A percentile compares a stretch with the other conserved stretches of the same genome.
phyloP scores from a whole-genome alignment of 1,140 invertebrate species.

The Oncopodura yosiiana region DNA sequence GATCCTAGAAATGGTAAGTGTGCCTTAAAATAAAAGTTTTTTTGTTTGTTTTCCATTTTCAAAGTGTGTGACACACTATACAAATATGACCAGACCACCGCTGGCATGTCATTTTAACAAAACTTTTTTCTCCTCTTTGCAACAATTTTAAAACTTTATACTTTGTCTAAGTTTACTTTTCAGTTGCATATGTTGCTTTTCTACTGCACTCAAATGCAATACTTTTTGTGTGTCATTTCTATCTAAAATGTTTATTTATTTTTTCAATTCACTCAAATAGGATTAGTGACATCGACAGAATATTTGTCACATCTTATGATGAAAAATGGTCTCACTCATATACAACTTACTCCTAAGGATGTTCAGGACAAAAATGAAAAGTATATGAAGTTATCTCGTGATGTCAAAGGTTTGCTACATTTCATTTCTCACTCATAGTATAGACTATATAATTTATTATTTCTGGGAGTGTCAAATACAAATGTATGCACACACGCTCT shows the following conservation, averaged over 20 bases:
- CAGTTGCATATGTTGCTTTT: too few relatives aligned
- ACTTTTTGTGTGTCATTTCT: neutral
- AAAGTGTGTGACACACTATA: neutral
- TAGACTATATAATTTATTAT: too few relatives aligned
- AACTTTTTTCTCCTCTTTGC: neutral
- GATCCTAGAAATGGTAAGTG: slow-evolving; percentile 58
- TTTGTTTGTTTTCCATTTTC: neutral
- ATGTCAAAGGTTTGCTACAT: slow-evolving; percentile 36
- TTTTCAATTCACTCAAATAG: slow-evolving; percentile 15
- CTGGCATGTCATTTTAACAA: neutral
- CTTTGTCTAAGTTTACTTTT: too few relatives aligned
- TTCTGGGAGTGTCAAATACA: too few relatives aligned
- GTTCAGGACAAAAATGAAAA: slow-evolving; percentile 13
- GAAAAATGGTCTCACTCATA: slow-evolving; percentile 25
- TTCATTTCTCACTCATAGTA: too few relatives aligned
- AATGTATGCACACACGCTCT: too few relatives aligned
- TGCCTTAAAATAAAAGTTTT: neutral
- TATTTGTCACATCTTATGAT: slow-evolving; percentile 18
- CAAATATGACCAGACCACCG: neutral
- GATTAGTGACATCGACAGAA: slow-evolving; percentile 25
- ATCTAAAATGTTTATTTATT: neutral
- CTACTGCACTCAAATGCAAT: neutral
- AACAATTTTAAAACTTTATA: too few relatives aligned
- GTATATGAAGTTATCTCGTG: slow-evolving; percentile 16
- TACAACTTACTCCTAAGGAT: slow-evolving; percentile 35